Conservation (phyloP, 1,140 invertebrate genomes). For the Drosophila cardini region DNA sequence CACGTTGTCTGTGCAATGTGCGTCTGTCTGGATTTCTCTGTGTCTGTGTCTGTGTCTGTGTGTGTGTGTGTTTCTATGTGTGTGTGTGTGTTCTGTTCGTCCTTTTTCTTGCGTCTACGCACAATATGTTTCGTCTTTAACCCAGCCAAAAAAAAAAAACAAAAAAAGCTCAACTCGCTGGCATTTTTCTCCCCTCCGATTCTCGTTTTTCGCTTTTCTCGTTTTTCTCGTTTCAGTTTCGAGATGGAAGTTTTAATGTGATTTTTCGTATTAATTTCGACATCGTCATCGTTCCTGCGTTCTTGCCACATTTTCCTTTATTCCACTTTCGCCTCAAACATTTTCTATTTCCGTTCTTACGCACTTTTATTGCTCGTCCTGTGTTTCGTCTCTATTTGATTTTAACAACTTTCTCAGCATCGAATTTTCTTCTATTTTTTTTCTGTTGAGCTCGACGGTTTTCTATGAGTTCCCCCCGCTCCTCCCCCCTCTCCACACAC, state of each 20-base stretch:
- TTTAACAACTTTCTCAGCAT: slow-evolving; percentile 75
- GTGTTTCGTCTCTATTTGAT: slow-evolving; percentile 68
- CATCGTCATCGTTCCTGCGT: slow-evolving; percentile 73
- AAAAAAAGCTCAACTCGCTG: slow-evolving; percentile 20
- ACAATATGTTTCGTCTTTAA: slow-evolving; percentile 83
- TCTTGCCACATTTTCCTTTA: slow-evolving; percentile 19
- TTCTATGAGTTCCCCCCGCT: slow-evolving; percentile 31
- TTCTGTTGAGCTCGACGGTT: slow-evolving; percentile 68
- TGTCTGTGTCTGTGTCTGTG: slow-evolving; percentile 13
- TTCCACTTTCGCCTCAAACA: slow-evolving; percentile 12
- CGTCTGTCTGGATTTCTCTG: slow-evolving; percentile 2
- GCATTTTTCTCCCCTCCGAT: slow-evolving; percentile 1
- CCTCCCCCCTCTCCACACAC: neutral
- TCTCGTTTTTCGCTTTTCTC: neutral
- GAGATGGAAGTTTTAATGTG: slow-evolving; percentile 77
- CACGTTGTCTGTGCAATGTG: slow-evolving; percentile 67
- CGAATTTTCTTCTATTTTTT: slow-evolving; percentile 46
- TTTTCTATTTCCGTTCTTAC: slow-evolving; percentile 76
- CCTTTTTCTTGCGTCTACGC: slow-evolving; percentile 76
- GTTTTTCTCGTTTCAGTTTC: slow-evolving; percentile 25
- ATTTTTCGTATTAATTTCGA: slow-evolving; percentile 83
- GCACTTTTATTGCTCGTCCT: slow-evolving; percentile 76
- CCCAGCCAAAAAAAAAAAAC: slow-evolving; percentile 64
- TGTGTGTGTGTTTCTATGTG: slow-evolving; percentile 34
- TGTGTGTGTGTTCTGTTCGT: slow-evolving; percentile 54